phyloP scores from a whole-genome alignment of 64 coral and sea anemone species.

The Porites australiensis region DNA sequence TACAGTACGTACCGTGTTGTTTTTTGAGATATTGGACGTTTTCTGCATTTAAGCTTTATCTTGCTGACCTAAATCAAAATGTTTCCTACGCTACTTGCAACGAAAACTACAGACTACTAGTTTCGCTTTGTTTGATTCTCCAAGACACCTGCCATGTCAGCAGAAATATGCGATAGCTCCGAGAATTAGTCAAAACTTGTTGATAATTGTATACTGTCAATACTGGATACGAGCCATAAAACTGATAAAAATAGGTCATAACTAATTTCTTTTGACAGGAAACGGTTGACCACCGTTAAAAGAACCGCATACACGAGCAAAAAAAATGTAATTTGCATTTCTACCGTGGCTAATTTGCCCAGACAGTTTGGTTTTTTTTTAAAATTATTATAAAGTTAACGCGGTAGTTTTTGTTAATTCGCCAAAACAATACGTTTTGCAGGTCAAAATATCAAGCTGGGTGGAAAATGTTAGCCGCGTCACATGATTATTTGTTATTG shows the following conservation, averaged over 20 bases:
- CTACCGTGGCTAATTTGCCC: neutral
- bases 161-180: neutral
- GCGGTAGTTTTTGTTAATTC: neutral
- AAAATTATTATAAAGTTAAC: neutral
- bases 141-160: neutral
- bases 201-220: neutral
- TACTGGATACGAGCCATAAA: slow-evolving; percentile 11
- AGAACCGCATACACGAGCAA: neutral
- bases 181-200: neutral
- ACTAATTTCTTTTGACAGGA: neutral
- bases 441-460: neutral
- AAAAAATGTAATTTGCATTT: neutral
- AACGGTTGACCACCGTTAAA: neutral
- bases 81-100: no score
- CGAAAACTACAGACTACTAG: no score
- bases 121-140: no score
- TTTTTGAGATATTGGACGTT: neutral
- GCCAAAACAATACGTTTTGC: neutral
- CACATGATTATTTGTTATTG: neutral
- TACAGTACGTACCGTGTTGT: neutral
- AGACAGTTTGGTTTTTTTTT: neutral
- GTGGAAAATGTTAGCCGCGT: neutral
- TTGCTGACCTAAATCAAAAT: neutral
- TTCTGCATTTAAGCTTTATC: neutral
- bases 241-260: neutral